phyloP scores from a whole-genome alignment of 2,888 invertebrate species.

The Mesochorus sp. region DNA sequence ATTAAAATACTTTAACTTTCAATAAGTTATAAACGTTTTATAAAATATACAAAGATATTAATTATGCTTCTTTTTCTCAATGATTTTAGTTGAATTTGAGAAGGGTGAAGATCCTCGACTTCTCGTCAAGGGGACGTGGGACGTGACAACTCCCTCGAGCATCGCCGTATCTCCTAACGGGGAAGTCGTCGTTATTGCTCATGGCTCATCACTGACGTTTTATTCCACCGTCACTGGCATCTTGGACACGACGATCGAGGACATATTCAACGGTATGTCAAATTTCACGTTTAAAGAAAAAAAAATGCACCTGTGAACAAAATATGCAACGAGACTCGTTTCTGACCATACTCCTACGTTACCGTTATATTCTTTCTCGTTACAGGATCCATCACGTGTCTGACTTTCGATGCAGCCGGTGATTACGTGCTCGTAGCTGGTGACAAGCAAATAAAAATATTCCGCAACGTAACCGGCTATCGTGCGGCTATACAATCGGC shows the following conservation, averaged over 20 bases:
- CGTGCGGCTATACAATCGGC: slow-evolving; percentile 82
- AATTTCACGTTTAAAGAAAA: not conserved
- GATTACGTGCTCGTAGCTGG: slow-evolving; percentile 89
- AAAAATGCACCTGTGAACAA: not conserved
- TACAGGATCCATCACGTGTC: slow-evolving; percentile 86
- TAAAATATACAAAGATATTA: too few species aligned
- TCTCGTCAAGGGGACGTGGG: slow-evolving; percentile 86
- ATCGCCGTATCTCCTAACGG: slow-evolving; percentile 92
- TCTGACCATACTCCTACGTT: too few species aligned
- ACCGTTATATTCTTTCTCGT: slow-evolving; percentile 24
- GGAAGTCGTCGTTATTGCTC: slow-evolving; percentile 89
- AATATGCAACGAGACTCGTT: not conserved
- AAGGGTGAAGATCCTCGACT: slow-evolving; percentile 91
- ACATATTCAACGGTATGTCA: slow-evolving; percentile 80
- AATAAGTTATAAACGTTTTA: slow-evolving; percentile 42
- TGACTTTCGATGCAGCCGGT: slow-evolving; percentile 90
- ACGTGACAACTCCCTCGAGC: slow-evolving; percentile 83
- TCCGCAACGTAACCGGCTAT: slow-evolving; percentile 90
- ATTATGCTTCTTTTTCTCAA: not conserved
- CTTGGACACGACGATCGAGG: slow-evolving; percentile 87
- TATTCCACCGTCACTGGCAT: slow-evolving; percentile 86
- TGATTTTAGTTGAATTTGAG: slow-evolving; percentile 88
- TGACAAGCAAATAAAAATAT: slow-evolving; percentile 89
- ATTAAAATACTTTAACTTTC: not conserved
- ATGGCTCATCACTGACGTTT: slow-evolving; percentile 86